Evolutionary conservation across 2,113 vertebrate species (phyloP), one percentile per base, ranked within the genome.

Genomic region (Tylochromis polylepis): DNA sequence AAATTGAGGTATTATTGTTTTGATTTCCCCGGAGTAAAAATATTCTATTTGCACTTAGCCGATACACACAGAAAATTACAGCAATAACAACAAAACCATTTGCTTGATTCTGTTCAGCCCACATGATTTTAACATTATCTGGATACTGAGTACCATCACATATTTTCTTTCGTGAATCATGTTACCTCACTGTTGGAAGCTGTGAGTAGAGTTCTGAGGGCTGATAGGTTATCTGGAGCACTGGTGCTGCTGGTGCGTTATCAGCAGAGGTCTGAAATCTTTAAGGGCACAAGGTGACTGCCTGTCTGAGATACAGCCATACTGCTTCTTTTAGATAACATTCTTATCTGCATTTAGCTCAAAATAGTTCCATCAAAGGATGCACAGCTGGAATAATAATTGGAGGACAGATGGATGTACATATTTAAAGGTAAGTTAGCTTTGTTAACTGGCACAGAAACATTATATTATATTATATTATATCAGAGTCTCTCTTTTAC

Each of bases 241-340:
- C 2, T 67, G 82, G 36, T 49, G 67, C 70, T 93, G 88, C 55
- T 86, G 85, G 24, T 57, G 72, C 77, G 65, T 93, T 95, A 95
- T 95, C 95, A 94, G 88, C 41, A 46, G 58, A 78, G 85, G 79
- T 86, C 77, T 79, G 75, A 84, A 86, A 84, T 88, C 87, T 88
- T 55, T 82, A 56, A 86, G 84, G 84, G 80, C 75, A 81, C 72
- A 84, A 89, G 92, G 88, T 95, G 94, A 91, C 93, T 85, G 85
- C 62, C 53, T 85, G 91, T 90, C 89, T 77, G 77, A 91, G 81
- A 58, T 89, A 60, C 46, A 62, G 81, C 38, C 57, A 36, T 29
- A 67, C 91, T 95, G 90, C 72, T 58, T 81, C 85, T 91, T 78
- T 82, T 8, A 91, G 93, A 95, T 94, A 95, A 92, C 38, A 81